Evolutionary conservation across 2,113 vertebrate species (phyloP).

Genomic region (Syngnathus floridae): DNA sequence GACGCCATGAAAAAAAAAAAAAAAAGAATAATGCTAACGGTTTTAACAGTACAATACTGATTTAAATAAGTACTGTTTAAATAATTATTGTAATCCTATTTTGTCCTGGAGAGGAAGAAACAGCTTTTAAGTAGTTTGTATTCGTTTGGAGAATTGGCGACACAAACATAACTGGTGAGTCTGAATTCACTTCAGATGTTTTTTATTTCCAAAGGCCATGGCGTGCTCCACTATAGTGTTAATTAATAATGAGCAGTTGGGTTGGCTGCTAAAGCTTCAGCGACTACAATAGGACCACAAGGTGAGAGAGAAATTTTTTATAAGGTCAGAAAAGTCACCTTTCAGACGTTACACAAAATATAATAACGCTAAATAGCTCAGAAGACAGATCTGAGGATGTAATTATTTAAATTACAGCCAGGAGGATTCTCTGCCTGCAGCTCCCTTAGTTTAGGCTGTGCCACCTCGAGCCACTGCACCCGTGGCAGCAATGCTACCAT

Average conservation of each 20-base stretch:
- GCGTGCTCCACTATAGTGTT: slow-evolving; percentile 16
- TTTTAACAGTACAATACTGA: neutral
- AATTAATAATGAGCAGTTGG: slow-evolving; percentile 53
- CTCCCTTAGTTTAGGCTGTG: slow-evolving; percentile 40
- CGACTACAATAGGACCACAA: slow-evolving; percentile 1
- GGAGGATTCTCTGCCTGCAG: slow-evolving; percentile 22
- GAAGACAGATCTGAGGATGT: slow-evolving; percentile 7
- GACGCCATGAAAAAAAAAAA: neutral
- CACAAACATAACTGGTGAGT: slow-evolving; percentile 4
- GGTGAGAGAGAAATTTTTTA: neutral
- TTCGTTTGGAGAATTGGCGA: neutral
- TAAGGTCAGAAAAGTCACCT: slow-evolving; percentile 8
- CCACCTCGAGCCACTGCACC: slow-evolving; percentile 53
- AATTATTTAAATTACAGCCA: slow-evolving; percentile 39
- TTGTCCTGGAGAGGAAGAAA: neutral
- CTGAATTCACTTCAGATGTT: slow-evolving; percentile 49
- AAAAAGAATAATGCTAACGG: neutral
- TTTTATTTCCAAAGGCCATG: slow-evolving; percentile 6
- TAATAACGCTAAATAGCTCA: slow-evolving; percentile 17
- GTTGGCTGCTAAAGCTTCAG: slow-evolving; percentile 11
- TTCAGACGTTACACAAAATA: slow-evolving; percentile 19
- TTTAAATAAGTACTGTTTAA: neutral
- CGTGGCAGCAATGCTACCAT: slow-evolving; percentile 50
- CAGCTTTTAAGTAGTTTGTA: slow-evolving; percentile 6
- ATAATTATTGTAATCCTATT: neutral